Evolutionary conservation across 2,113 vertebrate species (phyloP), one percentile per base, ranked within the genome.

Genomic region (Eidolon helvum): DNA sequence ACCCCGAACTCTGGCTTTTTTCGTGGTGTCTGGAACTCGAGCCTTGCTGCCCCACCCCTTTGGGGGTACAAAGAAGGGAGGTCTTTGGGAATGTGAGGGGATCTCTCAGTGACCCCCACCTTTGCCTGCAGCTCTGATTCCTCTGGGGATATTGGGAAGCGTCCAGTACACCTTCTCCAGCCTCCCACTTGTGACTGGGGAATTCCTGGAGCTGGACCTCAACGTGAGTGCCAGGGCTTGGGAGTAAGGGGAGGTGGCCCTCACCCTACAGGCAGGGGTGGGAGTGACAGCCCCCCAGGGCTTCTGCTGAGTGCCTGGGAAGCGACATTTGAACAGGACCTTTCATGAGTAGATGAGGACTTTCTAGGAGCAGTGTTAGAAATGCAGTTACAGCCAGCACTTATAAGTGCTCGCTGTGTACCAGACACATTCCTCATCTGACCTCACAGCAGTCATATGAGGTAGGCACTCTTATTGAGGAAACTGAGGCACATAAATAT

Each of bases 141-240:
- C 97, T 0, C 95, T 98, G 95, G 98, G 97, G 2, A 92, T 98
- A 43, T 35, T 98, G 94, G 97, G 97, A 78, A 98, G 98, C 2
- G 87, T 97, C 63, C 98, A 98, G 72, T 97, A 97, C 22, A 98
- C 97, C 0, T 85, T 97, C 59, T 98, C 98, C 72, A 98, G 98
- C 89, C 97, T 98, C 9, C 95, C 98, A 0, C 91, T 98, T 15
- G 97, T 98, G 53, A 98, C 98, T 0, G 75, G 95, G 16, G 98
- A 98, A 66, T 96, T 98, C 90, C 97, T 98, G 0, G 18, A 98
- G 93, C 55, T 98, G 12, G 97, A 98, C 38, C 87, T 98, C 96
- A 99, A 98, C 0, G 66, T 98, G 94, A 98, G 97, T 98, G 53
- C 35, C 19, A 21, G 35, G 45, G 22, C 28, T 74, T 1, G 0